Evolutionary conservation across 2,113 vertebrate genomes (phyloP).

Genomic region (Cinclus mexicanus): DNA sequence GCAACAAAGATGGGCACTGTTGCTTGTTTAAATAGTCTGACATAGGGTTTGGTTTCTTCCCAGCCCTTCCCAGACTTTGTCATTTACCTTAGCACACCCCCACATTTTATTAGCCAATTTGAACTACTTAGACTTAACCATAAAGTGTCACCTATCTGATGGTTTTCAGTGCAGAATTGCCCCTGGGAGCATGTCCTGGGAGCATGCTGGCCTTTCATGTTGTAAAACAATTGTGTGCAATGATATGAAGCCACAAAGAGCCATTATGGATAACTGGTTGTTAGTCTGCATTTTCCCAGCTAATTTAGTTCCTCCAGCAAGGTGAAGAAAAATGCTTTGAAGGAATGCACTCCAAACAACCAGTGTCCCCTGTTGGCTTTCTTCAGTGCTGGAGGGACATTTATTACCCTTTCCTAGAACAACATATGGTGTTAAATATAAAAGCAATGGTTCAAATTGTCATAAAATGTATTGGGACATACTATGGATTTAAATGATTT

Average conservation of each 20-base stretch:
- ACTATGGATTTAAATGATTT: slow-evolving; percentile 58
- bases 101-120: background rate
- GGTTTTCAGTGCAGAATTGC: background rate
- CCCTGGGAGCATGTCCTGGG: background rate
- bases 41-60: background rate
- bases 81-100: background rate
- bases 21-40: background rate
- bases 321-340: slow-evolving; percentile 29
- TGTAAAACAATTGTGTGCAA: slow-evolving; percentile 23
- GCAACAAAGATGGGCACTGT: background rate
- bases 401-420: slow-evolving; percentile 52
- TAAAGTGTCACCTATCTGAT: background rate
- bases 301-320: slow-evolving; percentile 51
- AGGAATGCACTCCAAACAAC: background rate
- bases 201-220: background rate
- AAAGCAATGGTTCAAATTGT: slow-evolving; percentile 32
- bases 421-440: slow-evolving; percentile 50
- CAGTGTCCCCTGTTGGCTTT: slow-evolving; percentile 21
- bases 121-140: background rate
- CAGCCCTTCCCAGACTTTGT: background rate
- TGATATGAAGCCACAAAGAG: background rate
- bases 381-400: slow-evolving; percentile 24
- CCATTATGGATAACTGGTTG: slow-evolving; percentile 27
- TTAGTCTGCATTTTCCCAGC: slow-evolving; percentile 43
- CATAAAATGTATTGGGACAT: slow-evolving; percentile 49